A percentile compares a stretch with the other conserved stretches of the same genome.
phyloP scores from a whole-genome alignment of 2,888 invertebrate genomes.

The Pyrrhosoma nymphula region DNA sequence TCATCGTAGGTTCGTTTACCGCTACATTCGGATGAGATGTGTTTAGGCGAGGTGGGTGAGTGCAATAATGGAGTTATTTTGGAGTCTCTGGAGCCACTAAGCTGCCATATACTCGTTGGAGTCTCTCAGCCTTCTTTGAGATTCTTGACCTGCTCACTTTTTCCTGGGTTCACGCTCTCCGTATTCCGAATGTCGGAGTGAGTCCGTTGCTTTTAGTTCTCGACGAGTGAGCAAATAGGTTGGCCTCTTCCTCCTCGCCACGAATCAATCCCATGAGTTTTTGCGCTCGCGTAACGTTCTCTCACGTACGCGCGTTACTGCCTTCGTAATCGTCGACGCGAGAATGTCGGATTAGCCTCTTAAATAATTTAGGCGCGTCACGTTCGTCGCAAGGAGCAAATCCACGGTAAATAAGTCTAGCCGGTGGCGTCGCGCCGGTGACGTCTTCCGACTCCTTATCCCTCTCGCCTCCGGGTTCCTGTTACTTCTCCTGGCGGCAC shows the following conservation, averaged over 20 bases:
- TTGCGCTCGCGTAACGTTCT: not conserved
- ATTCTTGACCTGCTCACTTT: slow-evolving; percentile 24
- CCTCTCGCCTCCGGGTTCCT: not conserved
- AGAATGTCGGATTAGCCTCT: not conserved
- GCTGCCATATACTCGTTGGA: not conserved
- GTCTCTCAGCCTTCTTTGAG: not conserved
- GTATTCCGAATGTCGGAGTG: not conserved
- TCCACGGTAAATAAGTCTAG: not conserved
- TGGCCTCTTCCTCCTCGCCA: not conserved
- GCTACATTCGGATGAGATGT: not conserved
- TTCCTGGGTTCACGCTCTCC: not conserved
- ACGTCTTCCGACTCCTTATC: slow-evolving; percentile 35
- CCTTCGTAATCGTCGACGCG: not conserved
- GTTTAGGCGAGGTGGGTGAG: not conserved
- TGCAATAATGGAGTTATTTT: not conserved
- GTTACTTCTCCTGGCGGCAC: slow-evolving; percentile 54
- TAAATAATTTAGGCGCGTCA: not conserved
- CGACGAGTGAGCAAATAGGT: not conserved
- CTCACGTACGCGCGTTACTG: not conserved
- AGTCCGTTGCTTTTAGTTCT: not conserved
- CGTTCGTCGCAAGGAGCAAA: not conserved
- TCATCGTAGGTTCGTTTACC: not conserved
- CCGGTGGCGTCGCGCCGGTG: not conserved
- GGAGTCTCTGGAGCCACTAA: not conserved
- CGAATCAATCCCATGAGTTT: not conserved